Evolutionary conservation across 2,113 vertebrate species (phyloP), one percentile per base, ranked within the genome.

Genomic region (Oryzias melastigma): DNA sequence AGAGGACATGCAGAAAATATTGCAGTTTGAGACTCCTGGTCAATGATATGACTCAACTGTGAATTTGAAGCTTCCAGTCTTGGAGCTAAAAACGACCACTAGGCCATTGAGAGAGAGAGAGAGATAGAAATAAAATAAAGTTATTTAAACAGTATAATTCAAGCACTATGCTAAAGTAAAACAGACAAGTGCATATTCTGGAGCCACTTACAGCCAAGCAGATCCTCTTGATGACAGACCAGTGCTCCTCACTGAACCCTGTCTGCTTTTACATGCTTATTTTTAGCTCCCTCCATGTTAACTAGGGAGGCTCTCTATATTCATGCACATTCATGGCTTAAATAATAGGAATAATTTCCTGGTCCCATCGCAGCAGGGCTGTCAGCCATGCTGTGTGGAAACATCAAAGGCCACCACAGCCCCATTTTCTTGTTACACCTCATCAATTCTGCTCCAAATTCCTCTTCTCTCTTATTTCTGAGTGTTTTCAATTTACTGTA

Each of bases 361-460:
- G 15, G 68, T 77, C 75, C 73, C 73, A 66, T 13, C 69, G 72
- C 74, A 68, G 67, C 71, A 52, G 65, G 53, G 67, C 79, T 85
- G 77, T 85, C 81, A 84, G 75, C 65, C 62, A 70, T 62, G 70
- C 57, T 71, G 74, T 56, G 59, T 1, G 17, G 57, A 81, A 83
- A 88, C 79, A 88, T 86, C 86, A 85, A 88, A 88, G 35, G 81
- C 77, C 61, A 65, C 79, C 4, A 16, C 71, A 77, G 70, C 62
- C 71, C 52, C 62, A 73, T 84, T 78, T 81, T 67, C 69, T 82
- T 71, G 77, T 82, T 75, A 81, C 81, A 77, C 75, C 81, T 87
- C 83, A 84, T 79, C 83, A 84, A 82, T 71, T 85, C 72, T 67
- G 77, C 71, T 83, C 70, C 65, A 78, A 79, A 84, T 86, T 73